These are phyloP conservation scores for Lampris incognitus DNA, from an alignment of 2,113 vertebrate genomes.

Conservation along the genomic window DNA sequence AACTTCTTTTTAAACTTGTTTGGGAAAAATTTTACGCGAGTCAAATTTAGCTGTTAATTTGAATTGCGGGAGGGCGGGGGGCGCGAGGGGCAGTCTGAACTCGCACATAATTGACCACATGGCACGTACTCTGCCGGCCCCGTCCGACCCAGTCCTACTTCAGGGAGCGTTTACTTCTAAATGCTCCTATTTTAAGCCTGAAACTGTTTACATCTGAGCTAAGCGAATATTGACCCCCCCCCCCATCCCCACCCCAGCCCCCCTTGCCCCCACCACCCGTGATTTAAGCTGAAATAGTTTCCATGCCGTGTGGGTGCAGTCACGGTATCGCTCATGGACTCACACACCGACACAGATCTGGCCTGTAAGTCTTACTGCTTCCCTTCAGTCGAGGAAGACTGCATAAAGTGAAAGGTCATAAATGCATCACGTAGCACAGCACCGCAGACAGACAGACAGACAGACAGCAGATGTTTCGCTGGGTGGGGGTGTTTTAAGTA, in stretches of 20 bases:
- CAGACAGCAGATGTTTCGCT: not conserved
- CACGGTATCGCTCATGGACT: not conserved
- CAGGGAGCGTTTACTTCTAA: slow-evolving; percentile 6
- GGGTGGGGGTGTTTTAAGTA: too few species aligned
- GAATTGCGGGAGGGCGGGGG: too few species aligned
- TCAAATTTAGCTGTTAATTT: too few species aligned
- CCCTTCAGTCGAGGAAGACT: not conserved
- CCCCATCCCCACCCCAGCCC: not conserved
- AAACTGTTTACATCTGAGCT: slow-evolving; percentile 38
- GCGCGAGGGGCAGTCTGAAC: too few species aligned
- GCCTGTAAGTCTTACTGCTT: not conserved
- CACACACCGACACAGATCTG: slow-evolving; percentile 2
- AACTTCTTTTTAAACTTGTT: too few species aligned
- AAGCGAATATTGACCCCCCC: not conserved
- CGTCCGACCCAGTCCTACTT: too few species aligned
- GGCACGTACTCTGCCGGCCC: too few species aligned
- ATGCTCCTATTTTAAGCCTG: slow-evolving; percentile 8
- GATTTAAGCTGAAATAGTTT: slow-evolving; percentile 9
- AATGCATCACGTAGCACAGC: not conserved
- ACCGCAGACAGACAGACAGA: not conserved
- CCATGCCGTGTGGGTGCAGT: slow-evolving; percentile 27
- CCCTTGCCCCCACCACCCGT: too few species aligned
- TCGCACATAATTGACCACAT: too few species aligned
- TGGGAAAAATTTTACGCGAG: too few species aligned
- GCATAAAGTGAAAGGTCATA: not conserved